Base-by-base conservation (phyloP, 2,888 invertebrate species). In the Hypomecis punctinalis region DNA sequence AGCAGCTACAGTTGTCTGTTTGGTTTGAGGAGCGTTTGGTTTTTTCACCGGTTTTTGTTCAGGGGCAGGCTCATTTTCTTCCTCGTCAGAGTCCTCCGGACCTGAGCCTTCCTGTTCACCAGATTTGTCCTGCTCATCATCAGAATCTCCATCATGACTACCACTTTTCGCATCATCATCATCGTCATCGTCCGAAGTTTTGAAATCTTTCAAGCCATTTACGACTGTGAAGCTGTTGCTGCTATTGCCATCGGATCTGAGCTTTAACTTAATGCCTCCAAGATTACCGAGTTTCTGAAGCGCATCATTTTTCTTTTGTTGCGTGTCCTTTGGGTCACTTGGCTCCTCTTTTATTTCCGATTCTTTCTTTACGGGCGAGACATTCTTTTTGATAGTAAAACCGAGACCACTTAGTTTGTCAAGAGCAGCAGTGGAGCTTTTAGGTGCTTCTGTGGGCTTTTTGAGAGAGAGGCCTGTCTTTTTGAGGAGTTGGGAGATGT, bases 261-360 rank as follows among this genome's bases (percentile, higher is more conserved):
- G 72, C 75, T 92, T 93, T 1, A 93, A 78, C 78, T 93, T 93
- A 11, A 93, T 88, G 2, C 91, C 91, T n/a, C 93, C 93, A 11
- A 92, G 81, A 70, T 87, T 83, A 1, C 87, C 92, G 55, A 93
- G 73, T 73, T 88, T 91, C 76, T 89, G 82, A 81, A 92, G 83
- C 0, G 89, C 79, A 76, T 90, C 87, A 53, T 40, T 53, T 10
- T 49, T 61, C 52, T 65, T 56, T 8, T 56, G 56, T 42, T 7
- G 37, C 36, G 57, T 10, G 33, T 58, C 54, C 37, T 63, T 48
- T 8, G 55, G 39, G 36, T 64, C 60, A 6, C 74, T 76, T 40
- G 75, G 63, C 35, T 71, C 79, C 63, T 78, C 70, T 52, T 83
- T 83, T 8, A 72, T 67, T 10, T 81, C 76, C 9, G 85, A 80